phyloP scores from a whole-genome alignment of 2,888 invertebrate species.

The Onchidella celtica region DNA sequence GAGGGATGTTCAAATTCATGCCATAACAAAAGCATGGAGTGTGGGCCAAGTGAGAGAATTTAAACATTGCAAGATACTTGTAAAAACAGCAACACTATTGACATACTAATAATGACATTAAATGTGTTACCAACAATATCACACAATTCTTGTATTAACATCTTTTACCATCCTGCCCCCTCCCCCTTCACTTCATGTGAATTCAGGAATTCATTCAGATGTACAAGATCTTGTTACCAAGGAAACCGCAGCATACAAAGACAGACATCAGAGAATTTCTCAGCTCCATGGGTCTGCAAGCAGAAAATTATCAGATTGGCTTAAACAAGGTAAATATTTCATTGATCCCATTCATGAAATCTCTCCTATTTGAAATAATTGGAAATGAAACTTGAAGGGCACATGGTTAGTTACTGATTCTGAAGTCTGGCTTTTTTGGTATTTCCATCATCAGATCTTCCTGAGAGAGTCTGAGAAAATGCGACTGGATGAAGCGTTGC shows the following conservation, averaged over 20 bases:
- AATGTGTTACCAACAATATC: no score
- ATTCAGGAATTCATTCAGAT: slow-evolving; percentile 91
- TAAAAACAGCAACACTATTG: no score
- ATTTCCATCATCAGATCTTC: slow-evolving; percentile 83
- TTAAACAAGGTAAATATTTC: slow-evolving; percentile 86
- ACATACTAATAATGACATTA: no score
- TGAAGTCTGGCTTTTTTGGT: neutral
- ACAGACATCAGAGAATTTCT: slow-evolving; percentile 92
- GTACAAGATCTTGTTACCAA: slow-evolving; percentile 93
- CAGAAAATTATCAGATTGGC: slow-evolving; percentile 94
- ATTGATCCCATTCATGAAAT: neutral
- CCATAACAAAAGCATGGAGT: no score
- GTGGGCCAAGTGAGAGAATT: no score
- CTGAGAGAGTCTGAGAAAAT: slow-evolving; percentile 96
- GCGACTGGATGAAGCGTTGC: slow-evolving; percentile 93
- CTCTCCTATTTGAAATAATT: neutral
- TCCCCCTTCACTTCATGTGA: neutral
- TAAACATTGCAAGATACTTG: no score
- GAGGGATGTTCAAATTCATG: no score
- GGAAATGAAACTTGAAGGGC: neutral
- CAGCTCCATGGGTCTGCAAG: slow-evolving; percentile 90
- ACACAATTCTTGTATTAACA: no score
- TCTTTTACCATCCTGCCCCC: no score
- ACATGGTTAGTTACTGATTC: neutral
- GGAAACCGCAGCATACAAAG: slow-evolving; percentile 91